These are phyloP conservation scores for Galendromus occidentalis DNA, from an alignment of 1,140 invertebrate genomes.

Conservation along the genomic window DNA sequence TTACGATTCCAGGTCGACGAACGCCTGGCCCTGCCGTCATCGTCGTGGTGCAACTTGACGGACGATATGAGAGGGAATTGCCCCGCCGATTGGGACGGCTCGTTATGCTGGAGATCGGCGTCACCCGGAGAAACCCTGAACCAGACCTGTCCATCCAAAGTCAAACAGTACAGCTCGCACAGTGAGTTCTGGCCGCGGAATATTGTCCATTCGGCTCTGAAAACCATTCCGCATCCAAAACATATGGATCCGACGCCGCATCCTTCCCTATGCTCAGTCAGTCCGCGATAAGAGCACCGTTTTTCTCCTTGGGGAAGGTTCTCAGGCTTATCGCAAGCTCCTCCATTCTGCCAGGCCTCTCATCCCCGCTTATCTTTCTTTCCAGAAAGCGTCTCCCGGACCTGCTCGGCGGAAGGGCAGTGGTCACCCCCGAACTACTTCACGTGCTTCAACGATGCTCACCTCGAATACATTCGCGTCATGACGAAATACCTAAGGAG, in stretches of 20 bases:
- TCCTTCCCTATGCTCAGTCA: too few relatives aligned
- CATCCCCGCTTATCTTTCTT: background rate
- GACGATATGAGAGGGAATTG: background rate
- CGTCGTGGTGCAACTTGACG: background rate
- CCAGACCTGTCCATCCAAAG: background rate
- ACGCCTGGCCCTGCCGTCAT: background rate
- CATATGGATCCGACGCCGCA: too few relatives aligned
- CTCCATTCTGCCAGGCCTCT: too few relatives aligned
- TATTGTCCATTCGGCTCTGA: background rate
- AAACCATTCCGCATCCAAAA: too few relatives aligned
- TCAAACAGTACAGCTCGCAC: background rate
- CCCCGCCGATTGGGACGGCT: background rate
- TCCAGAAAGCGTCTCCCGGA: background rate
- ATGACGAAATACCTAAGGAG: background rate
- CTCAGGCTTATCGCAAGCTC: too few relatives aligned
- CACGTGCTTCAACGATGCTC: background rate
- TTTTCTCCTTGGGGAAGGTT: too few relatives aligned
- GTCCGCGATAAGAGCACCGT: too few relatives aligned
- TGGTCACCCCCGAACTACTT: background rate
- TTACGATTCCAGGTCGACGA: background rate
- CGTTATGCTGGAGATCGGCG: background rate
- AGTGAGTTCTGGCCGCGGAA: background rate
- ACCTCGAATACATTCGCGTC: conserved; percentile 1
- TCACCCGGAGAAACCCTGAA: background rate
- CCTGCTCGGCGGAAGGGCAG: background rate